These are phyloP conservation scores for Cyanistes caeruleus DNA, from an alignment of 2,113 vertebrate species.

Conservation along the genomic window DNA sequence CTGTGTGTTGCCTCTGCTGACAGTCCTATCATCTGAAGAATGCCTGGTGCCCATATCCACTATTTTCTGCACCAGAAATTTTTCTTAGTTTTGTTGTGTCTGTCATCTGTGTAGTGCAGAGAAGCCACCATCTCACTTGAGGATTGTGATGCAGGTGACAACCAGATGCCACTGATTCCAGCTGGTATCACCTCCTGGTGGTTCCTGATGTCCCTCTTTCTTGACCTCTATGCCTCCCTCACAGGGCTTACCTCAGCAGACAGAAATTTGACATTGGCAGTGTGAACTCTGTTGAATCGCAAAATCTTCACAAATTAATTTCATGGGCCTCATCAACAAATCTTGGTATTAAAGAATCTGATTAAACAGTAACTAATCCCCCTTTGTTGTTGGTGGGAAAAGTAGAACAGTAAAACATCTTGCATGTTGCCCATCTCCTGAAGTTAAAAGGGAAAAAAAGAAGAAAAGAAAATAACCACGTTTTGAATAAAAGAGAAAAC, in stretches of 20 bases:
- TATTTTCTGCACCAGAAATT: neutral
- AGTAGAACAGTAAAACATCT: neutral
- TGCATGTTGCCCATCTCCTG: neutral
- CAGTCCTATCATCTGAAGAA: neutral
- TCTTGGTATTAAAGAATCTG: neutral
- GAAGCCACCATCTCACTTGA: neutral
- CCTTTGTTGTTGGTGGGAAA: neutral
- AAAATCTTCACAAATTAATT: neutral
- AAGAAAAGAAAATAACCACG: neutral
- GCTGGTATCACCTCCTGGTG: neutral
- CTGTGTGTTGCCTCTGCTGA: neutral
- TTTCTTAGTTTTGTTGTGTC: neutral
- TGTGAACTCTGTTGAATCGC: fast-evolving
- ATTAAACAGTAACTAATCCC: neutral
- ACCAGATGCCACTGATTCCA: neutral
- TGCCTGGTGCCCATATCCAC: neutral
- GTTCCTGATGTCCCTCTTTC: neutral
- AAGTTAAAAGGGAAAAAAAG: neutral
- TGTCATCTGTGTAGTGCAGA: neutral
- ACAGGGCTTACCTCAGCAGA: fast-evolving
- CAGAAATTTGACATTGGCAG: neutral
- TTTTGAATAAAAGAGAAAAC: neutral
- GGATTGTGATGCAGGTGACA: neutral
- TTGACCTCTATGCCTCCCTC: neutral
- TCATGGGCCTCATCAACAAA: neutral